phyloP scores from a whole-genome alignment of 2,888 invertebrate genomes.

The Melanostoma mellinum region DNA sequence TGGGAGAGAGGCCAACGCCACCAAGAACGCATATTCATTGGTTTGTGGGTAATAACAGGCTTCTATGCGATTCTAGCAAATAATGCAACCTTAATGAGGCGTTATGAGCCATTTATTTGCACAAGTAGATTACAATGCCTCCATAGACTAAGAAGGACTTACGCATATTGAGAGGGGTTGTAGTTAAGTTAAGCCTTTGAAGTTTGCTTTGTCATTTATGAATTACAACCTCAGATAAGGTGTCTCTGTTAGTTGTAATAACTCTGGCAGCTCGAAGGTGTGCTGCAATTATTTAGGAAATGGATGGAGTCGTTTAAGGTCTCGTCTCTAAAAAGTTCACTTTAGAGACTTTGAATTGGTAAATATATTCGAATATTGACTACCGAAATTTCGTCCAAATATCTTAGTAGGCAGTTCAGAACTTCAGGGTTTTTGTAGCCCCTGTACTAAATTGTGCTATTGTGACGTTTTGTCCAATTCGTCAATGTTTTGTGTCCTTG shows the following conservation, averaged over 20 bases:
- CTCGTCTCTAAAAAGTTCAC: too few species aligned
- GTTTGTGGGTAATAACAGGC: constrained; percentile 11
- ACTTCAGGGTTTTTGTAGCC: too few species aligned
- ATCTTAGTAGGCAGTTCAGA: too few species aligned
- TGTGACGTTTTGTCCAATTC: too few species aligned
- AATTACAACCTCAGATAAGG: constrained; percentile 48
- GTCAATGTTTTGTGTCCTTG: too few species aligned
- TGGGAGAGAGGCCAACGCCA: constrained; percentile 14
- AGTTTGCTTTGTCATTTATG: constrained; percentile 63
- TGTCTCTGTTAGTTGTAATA: background rate
- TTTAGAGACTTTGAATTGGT: too few species aligned
- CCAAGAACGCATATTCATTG: constrained; percentile 50
- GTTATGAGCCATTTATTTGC: constrained; percentile 72
- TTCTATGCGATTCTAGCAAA: constrained; percentile 50
- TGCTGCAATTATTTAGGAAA: too few species aligned
- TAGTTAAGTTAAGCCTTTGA: constrained; percentile 28
- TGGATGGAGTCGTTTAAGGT: too few species aligned
- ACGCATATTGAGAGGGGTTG: constrained; percentile 5
- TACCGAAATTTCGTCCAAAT: too few species aligned
- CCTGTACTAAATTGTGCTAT: too few species aligned
- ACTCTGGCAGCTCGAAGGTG: too few species aligned
- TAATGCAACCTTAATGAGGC: constrained; percentile 72
- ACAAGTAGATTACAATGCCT: constrained; percentile 62
- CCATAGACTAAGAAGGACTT: background rate
- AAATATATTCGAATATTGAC: too few species aligned